Evolutionary conservation across 2,888 invertebrate genomes (phyloP).

Genomic region (Serripes groenlandicus): DNA sequence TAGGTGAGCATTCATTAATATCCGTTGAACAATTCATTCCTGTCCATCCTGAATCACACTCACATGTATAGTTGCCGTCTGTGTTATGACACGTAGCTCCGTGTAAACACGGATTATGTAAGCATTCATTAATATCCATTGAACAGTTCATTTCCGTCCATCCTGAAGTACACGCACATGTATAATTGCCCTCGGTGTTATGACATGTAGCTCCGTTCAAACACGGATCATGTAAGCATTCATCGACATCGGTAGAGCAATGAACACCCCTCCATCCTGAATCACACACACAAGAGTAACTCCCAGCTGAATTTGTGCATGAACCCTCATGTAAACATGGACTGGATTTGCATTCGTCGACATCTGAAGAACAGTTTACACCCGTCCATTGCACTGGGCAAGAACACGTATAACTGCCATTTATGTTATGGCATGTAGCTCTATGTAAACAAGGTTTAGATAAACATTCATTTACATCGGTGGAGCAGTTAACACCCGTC

Average conservation of each 20-base stretch:
- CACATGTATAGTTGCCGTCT: too few relatives aligned
- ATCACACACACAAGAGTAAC: not conserved
- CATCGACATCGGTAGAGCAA: not conserved
- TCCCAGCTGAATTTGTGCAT: not conserved
- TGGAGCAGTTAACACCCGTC: constrained; percentile 51
- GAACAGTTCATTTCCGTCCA: constrained; percentile 2
- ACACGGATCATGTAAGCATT: not conserved
- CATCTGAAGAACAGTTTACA: not conserved
- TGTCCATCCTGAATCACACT: too few relatives aligned
- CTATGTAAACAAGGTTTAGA: not conserved
- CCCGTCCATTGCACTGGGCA: not conserved
- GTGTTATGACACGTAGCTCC: too few relatives aligned
- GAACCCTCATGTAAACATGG: not conserved
- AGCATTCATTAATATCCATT: too few relatives aligned
- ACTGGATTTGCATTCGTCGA: not conserved
- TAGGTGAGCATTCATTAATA: too few relatives aligned
- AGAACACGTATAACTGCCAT: not conserved
- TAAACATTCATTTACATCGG: constrained; percentile 57
- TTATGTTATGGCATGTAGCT: not conserved
- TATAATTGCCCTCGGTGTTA: not conserved
- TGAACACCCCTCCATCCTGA: not conserved
- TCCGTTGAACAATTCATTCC: too few relatives aligned
- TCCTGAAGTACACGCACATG: not conserved
- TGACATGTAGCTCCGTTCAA: not conserved
- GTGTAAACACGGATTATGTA: too few relatives aligned